Evolutionary conservation across 2,113 vertebrate species (phyloP), one percentile per base, ranked within the genome.

Genomic region (Melanostigma gelatinosum): DNA sequence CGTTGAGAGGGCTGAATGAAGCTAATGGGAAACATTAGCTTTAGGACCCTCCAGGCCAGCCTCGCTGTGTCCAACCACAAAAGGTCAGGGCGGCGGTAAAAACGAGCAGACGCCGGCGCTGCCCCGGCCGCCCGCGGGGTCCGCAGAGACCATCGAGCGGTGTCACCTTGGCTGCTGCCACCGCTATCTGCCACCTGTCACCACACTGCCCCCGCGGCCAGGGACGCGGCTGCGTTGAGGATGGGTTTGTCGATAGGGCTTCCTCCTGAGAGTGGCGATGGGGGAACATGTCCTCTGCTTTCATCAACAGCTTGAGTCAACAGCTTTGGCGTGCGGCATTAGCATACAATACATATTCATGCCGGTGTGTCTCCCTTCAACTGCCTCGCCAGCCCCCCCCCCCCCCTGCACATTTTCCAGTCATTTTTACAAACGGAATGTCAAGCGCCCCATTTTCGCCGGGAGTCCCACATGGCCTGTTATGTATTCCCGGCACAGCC

Each of bases 311-410:
- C 88, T 89, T 73, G 79, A 85, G 77, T 85, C 87, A 87, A 89
- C 88, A 88, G 90, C 81, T 68, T 73, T n/a, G 0, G 77, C 46
- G 72, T 58, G 65, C 50, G 0, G 61, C 76, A 93, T 94, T 93
- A 89, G 77, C 93, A 94, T 93, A 87, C 81, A 75, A 92, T 94
- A 71, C 91, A 94, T 94, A 94, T 94, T 93, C 91, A 93, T 92
- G 89, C 61, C 6, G 12, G 76, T 52, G 76, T 52, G 79, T 82
- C 86, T 91, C 79, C 62, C 79, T 74, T 86, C 79, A 38, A 64
- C 76, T 83, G 76, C 89, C 50, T 85, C 74, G 72, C 87, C 77
- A 46, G 76, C 83, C 9, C 52, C 52, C 55, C 15, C 15, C 9
- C 52, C 52, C 9, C 52, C 22, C 71, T 76, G 83, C 90, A 88